Conservation (phyloP, 2,888 invertebrate species). For the Orchesellides sinensis region DNA sequence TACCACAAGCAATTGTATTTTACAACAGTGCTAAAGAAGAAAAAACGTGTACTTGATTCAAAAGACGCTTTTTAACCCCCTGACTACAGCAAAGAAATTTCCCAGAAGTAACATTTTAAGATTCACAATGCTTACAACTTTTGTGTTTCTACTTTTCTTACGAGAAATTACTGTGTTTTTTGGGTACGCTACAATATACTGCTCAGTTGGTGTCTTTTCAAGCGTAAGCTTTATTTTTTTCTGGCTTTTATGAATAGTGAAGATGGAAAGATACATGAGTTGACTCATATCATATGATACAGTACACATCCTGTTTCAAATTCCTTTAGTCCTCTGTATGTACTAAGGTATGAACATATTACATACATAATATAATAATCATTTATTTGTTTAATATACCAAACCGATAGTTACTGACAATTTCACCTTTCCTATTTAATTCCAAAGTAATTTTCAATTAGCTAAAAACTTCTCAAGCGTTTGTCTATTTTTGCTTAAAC, state of each 20-base stretch:
- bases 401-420: too few relatives aligned
- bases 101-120: conserved; percentile 58
- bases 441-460: conserved; percentile 14
- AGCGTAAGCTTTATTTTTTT: conserved; percentile 8
- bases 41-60: conserved; percentile 40
- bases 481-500: conserved; percentile 47
- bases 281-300: too few relatives aligned
- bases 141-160: conserved; percentile 11
- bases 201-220: neutral
- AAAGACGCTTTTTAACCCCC: conserved; percentile 27
- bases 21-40: conserved; percentile 28
- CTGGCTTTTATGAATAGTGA: conserved; percentile 1
- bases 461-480: conserved; percentile 41
- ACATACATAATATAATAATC: too few relatives aligned
- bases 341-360: too few relatives aligned
- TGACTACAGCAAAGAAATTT: conserved; percentile 34
- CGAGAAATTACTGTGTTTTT: neutral
- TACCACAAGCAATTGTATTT: conserved; percentile 57
- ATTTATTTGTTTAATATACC: too few relatives aligned
- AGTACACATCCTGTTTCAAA: too few relatives aligned
- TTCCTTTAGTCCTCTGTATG: too few relatives aligned
- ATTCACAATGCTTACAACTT: conserved; percentile 35
- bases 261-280: too few relatives aligned
- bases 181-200: neutral
- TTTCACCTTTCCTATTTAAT: neutral